phyloP scores from a whole-genome alignment of 2,113 vertebrate genomes.

The Eupsittula cactorum region DNA sequence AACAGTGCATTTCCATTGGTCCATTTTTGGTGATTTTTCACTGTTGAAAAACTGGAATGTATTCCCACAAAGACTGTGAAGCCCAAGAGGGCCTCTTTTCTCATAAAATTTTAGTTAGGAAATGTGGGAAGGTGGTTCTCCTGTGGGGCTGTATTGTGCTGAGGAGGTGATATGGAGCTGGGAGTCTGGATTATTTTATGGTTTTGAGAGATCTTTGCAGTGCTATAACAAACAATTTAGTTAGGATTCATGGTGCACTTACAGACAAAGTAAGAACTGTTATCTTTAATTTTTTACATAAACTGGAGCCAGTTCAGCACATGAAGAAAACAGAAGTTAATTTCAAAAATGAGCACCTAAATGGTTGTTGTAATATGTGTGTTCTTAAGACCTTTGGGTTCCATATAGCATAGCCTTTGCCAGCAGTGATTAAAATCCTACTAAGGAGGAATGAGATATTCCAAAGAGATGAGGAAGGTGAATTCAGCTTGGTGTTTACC shows the following conservation, averaged over 20 bases:
- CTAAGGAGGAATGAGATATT: not conserved
- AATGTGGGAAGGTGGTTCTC: not conserved
- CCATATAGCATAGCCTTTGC: not conserved
- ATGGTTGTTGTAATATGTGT: not conserved
- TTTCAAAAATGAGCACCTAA: not conserved
- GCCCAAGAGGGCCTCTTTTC: not conserved
- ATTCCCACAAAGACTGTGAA: not conserved
- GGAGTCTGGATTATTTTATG: not conserved
- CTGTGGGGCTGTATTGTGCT: not conserved
- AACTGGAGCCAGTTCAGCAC: not conserved
- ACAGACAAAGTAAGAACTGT: not conserved
- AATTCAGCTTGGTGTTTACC: not conserved
- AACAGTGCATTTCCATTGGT: not conserved
- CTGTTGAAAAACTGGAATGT: not conserved
- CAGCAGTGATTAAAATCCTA: not conserved
- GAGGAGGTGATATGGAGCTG: not conserved
- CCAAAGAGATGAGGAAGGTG: not conserved
- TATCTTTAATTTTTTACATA: not conserved
- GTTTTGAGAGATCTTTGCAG: not conserved
- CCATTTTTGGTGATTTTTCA: not conserved
- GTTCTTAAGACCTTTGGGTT: not conserved
- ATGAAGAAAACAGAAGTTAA: not conserved
- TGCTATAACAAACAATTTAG: not conserved
- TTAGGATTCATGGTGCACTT: not conserved
- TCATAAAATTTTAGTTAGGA: not conserved